These are phyloP conservation scores for Myocastor coypus DNA, from an alignment of 2,113 vertebrate species.

Conservation along the genomic window DNA sequence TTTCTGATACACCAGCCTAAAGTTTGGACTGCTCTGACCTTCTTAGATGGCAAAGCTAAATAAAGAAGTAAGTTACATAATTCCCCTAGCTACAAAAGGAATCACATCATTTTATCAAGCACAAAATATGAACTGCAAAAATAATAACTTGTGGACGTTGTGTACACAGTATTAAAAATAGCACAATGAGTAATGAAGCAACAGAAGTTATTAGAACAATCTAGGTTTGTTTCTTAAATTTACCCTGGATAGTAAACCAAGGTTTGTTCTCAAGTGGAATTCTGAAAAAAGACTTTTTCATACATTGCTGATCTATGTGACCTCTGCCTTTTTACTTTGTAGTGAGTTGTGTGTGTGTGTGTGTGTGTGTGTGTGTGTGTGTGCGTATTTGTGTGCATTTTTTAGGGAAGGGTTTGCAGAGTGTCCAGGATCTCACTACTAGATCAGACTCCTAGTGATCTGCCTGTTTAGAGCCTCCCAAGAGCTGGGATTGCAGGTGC, in stretches of 20 bases:
- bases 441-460: too few species aligned
- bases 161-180: not conserved
- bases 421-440: too few species aligned
- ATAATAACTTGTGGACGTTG: not conserved
- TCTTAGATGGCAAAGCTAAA: not conserved
- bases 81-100: not conserved
- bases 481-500: too few species aligned
- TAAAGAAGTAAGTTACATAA: not conserved
- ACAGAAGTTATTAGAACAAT: not conserved
- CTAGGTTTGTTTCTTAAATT: conserved; percentile 11
- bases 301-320: not conserved
- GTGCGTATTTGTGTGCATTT: too few species aligned
- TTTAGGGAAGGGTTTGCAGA: too few species aligned
- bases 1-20: not conserved
- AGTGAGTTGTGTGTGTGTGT: too few species aligned
- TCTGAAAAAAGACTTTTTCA: not conserved
- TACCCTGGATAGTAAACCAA: not conserved
- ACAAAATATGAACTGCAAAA: not conserved
- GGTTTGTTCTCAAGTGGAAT: not conserved
- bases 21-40: not conserved
- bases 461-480: too few species aligned
- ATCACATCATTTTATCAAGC: not conserved
- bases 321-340: not conserved
- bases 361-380: too few species aligned
- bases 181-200: not conserved